Evolutionary conservation across 2,888 invertebrate species (phyloP), one percentile per base, ranked within the genome.

Genomic region (Leptinotarsa haldemani): DNA sequence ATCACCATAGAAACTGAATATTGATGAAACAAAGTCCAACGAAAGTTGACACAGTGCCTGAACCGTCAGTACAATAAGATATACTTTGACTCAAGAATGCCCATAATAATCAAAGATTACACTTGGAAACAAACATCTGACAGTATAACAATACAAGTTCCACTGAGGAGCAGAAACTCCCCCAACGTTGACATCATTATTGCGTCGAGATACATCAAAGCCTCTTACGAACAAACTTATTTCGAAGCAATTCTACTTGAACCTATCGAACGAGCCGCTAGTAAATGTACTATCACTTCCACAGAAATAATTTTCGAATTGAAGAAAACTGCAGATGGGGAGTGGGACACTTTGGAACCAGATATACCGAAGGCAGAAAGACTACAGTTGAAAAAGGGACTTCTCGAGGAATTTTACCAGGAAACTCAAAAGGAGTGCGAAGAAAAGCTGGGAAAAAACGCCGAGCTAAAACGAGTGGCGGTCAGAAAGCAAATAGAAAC

Each of bases 41-140:
- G 56, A 2, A 56, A 48, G 22, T 18, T 46, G 12, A 65, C 2
- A 40, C 7, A 48, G 12, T 25, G 63, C 4, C 25, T 9, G 16
- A 25, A 40, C 63, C 4, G 25, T 30, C n/a, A 40, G 9, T 40
- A 2, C 9, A 40, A 12, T n/a, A 40, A 3, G 4, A 50, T 16
- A 66, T n/a, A n/a, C 5, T 53, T 20, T 61, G 7, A n/a, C n/a
- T 18, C 40, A 5, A 68, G 4, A 46, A 94, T 94, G 94, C 93
- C 94, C n/a, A 91, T 94, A 79, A 80, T 94, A 79, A 89, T 95
- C 1, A 93, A 93, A 88, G 92, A 95, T 88, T 93, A 89, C 83
- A 90, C 90, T 52, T 96, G 95, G 95, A 91, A 91, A 53, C 94
- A 96, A 88, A 92, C 92, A 1, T 87, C 89, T 16, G 88, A 88